Evolutionary conservation across 2,797 vertebrate species (phyloP), one percentile per base, ranked within the genome.

Genomic region (Euphonia xanthogaster): DNA sequence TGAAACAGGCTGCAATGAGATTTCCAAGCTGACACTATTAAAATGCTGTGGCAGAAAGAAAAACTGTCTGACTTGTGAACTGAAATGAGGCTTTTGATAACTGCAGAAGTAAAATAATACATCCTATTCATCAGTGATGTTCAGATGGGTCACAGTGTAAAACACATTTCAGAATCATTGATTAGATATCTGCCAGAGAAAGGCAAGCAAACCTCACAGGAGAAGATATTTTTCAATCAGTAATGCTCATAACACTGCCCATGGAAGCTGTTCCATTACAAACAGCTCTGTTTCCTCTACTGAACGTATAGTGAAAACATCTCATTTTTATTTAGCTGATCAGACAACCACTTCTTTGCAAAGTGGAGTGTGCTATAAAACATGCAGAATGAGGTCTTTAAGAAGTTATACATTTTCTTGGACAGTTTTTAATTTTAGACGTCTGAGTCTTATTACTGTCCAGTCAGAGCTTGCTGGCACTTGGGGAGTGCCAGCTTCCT

Each of bases 291-390:
- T 42, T 96, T 94, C 91, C 95, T 88, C 79, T 86, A 17, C 67
- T 8, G 25, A 84, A 86, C 35, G 55, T 82, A 79, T 25, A 50
- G 86, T 96, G 90, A 86, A 97, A 96, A 94, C 55, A 85, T 95
- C 91, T 94, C 62, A 88, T 91, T 96, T 94, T 82, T 94, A 68
- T 86, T 88, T 88, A 94, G 88, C 48, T 81, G 51, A 90, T 79
- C 76, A 67, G 79, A 86, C 47, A 91, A 53, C 19, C 58, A 45
- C 66, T 91, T 86, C 78, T 97, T 93, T 91, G 54, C 91, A 48
- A 83, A 68, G 85, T 30, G 9, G 12, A 78, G 37, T 31, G 74
- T 73, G 27, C 76, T 60, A 76, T 76, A 91, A 94, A 94, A 66
- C 57, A 76, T 55, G 63, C 48, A 86, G 85, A 93, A 88, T 70